A percentile compares a stretch with the other conserved stretches of the same genome.
phyloP scores from a whole-genome alignment of 2,113 vertebrate genomes.

The Percopsis transmontana region DNA sequence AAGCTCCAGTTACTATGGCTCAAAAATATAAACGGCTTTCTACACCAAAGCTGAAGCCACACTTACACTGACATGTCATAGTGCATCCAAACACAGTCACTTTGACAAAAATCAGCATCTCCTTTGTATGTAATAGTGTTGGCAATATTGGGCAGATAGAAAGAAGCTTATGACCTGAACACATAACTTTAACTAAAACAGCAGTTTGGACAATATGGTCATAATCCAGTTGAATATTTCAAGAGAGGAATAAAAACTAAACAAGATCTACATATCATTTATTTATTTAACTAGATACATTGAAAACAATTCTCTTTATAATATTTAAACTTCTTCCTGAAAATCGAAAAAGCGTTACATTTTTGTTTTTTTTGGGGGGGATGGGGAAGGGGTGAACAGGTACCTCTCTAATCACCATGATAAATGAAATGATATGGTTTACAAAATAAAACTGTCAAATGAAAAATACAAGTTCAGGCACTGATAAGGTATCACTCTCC shows the following conservation, averaged over 20 bases:
- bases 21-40: conserved; percentile 51
- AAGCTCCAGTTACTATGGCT: conserved; percentile 44
- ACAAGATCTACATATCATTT: conserved; percentile 76
- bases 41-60: conserved; percentile 53
- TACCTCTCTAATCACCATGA: conserved; percentile 76
- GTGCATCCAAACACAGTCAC: conserved; percentile 57
- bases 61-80: conserved; percentile 56
- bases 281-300: conserved; percentile 78
- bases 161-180: conserved; percentile 57
- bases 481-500: conserved; percentile 85
- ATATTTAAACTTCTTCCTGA: conserved; percentile 75
- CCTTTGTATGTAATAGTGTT: conserved; percentile 47
- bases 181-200: conserved; percentile 63
- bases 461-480: conserved; percentile 82
- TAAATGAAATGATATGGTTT: conserved; percentile 79
- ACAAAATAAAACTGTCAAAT: conserved; percentile 78
- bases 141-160: conserved; percentile 46
- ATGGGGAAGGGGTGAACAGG: conserved; percentile 71
- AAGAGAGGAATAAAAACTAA: conserved; percentile 71
- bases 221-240: conserved; percentile 64
- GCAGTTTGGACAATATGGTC: conserved; percentile 61
- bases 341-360: conserved; percentile 72
- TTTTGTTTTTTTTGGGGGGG: conserved; percentile 53
- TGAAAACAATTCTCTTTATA: conserved; percentile 72
- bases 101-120: conserved; percentile 53